Base-by-base conservation (phyloP, 2,113 vertebrate species). In the Osmerus mordax region DNA sequence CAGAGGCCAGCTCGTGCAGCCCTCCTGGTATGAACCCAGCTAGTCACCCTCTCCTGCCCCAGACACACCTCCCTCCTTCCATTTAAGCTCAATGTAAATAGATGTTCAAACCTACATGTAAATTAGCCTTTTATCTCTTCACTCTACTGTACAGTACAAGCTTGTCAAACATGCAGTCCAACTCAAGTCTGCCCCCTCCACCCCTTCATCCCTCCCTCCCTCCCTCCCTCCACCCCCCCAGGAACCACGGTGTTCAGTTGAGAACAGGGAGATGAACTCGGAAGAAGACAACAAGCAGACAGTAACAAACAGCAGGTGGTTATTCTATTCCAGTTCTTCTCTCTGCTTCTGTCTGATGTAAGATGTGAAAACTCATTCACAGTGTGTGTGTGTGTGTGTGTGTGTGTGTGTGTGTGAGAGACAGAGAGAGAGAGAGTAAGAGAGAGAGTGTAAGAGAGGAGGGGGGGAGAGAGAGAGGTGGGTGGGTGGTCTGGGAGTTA, bases 1-100 rank as follows among this genome's bases (percentile, higher is more conserved):
- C 70, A 77, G 77, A 71, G 76, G 72, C 11, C 71, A 75, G 82
- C 82, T 78, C 84, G 86, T 88, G 85, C 32, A 86, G 85, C 79
- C 82, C 78, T 83, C 80, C 81, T 87, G 87, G 84, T 90, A 87
- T 91, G 86, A 90, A 74, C 85, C 78, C 69, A 82, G 85, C 16
- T 78, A 86, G 84, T 87, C 80, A 64, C 58, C 72, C n/a, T 69
- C 82, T 76, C 65, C 78, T 78, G 70, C 76, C 81, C 79, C 79
- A 83, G 84, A 86, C 69, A 62, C 72, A 78, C 18, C 14, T 18
- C 2, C 8, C 16, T 32, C 36, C 29, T 3, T 32, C 29, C 62
- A 64, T 18, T 41, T 14, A 81, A 71, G 67, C 84, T 81, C 86
- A 79, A 3, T 88, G 86, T 87, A 84, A 84, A 86, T 84, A 87